A percentile compares a stretch with the other conserved stretches of the same genome.
Evolutionary conservation across 1,140 invertebrate species (phyloP).

Genomic region (Meloidogyne floridensis): DNA sequence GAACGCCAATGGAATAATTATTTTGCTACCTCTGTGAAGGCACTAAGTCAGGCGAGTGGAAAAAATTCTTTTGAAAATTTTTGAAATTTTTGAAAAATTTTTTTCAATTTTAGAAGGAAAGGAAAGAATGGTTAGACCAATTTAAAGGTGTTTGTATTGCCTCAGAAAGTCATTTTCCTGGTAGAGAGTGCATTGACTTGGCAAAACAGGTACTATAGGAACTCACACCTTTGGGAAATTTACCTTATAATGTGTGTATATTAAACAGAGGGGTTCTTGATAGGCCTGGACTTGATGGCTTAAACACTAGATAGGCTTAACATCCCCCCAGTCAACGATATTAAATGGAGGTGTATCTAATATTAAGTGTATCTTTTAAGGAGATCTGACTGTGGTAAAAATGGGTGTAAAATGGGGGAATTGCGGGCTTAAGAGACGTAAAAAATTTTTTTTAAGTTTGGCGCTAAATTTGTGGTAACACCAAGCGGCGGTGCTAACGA

Average conservation of each 20-base stretch:
- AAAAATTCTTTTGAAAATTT: slow-evolving; percentile 3
- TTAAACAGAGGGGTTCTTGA: too few relatives aligned
- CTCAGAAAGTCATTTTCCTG: slow-evolving; percentile 98
- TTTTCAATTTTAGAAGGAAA: slow-evolving; percentile 70
- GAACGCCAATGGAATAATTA: slow-evolving; percentile 57
- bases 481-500: slow-evolving; percentile 92
- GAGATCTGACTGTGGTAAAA: too few relatives aligned
- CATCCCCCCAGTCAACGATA: too few relatives aligned
- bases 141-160: slow-evolving; percentile 84
- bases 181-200: slow-evolving; percentile 93
- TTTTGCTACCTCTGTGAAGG: slow-evolving; percentile 57
- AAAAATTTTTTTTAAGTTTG: slow-evolving; percentile 74
- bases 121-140: slow-evolving; percentile 77
- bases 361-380: too few relatives aligned
- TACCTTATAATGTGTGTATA: too few relatives aligned
- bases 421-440: too few relatives aligned
- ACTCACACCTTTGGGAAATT: too few relatives aligned
- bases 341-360: too few relatives aligned
- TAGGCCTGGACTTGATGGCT: too few relatives aligned
- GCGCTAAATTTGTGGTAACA: slow-evolving; percentile 87
- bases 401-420: too few relatives aligned
- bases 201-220: slow-evolving; percentile 69
- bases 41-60: slow-evolving; percentile 50
- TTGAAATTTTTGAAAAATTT: not conserved
- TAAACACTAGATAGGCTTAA: too few relatives aligned